Evolutionary conservation across 2,797 vertebrate species (phyloP), one percentile per base, ranked within the genome.

Genomic region (Hemibagrus guttatus): DNA sequence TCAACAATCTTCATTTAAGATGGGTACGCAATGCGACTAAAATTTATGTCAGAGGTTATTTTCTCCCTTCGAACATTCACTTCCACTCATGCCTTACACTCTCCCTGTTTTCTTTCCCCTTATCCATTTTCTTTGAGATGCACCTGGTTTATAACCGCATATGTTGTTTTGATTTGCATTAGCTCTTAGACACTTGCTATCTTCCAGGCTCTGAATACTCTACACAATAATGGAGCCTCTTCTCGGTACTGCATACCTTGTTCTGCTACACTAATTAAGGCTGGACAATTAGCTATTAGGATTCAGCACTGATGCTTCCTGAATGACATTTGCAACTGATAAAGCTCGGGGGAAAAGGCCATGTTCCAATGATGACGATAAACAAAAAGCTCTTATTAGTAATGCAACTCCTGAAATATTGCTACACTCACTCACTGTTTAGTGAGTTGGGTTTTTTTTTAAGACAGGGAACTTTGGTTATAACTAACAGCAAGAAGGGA

Each of bases 231-330:
- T 90, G 90, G 87, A 88, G 89, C 82, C 91, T 92, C 56, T 63
- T 92, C 89, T 92, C 91, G 89, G 89, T 90, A 90, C 88, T 89
- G 74, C 79, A 86, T 89, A 87, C 88, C 91, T 93, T 91, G 92
- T 86, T 88, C 82, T 81, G 91, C 88, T 83, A 89, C 84, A 91
- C 93, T 95, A 95, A 96, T 96, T 94, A 93, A 91, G 91, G 91
- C 89, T 90, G 91, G 91, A 91, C 88, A 91, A 93, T 93, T 93
- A 93, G 92, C 83, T 83, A 90, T 87, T 93, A 92, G 91, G 93
- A 94, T 93, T 94, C 93, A 91, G 93, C 91, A 91, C 91, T 90
- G 92, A 91, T 92, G 92, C 93, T 94, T 93, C 93, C 93, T 90
- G 88, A 93, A 93, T 93, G 91, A 94, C 93, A 95, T 92, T 93